A percentile compares a stretch with the other conserved stretches of the same genome.
Evolutionary conservation across 1,140 invertebrate genomes (phyloP).

Genomic region (Atta texana): DNA sequence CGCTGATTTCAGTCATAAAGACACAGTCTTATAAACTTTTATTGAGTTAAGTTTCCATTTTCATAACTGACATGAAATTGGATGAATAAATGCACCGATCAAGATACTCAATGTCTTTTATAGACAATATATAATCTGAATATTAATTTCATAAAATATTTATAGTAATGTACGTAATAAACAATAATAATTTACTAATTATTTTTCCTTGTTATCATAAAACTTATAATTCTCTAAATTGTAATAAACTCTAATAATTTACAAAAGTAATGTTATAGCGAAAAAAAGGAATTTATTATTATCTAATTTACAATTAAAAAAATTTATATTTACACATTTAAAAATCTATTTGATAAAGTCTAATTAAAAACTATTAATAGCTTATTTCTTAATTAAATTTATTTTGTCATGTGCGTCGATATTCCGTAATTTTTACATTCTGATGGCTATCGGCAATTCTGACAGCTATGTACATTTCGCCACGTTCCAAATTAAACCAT

Average conservation of each 20-base stretch:
- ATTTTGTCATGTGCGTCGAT: neutral
- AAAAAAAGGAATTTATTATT: neutral
- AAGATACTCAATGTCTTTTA: neutral
- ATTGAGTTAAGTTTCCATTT: conserved; percentile 39
- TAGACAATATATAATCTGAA: neutral
- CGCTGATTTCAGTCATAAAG: conserved; percentile 50
- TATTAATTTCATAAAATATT: neutral
- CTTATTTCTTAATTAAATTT: neutral
- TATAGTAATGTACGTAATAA: neutral
- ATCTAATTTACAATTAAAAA: neutral
- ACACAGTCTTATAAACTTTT: conserved; percentile 26
- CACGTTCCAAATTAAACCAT: conserved; percentile 39
- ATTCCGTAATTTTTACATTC: neutral
- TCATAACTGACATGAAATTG: conserved; percentile 1
- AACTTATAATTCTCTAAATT: neutral
- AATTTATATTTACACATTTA: neutral
- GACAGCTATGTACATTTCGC: neutral
- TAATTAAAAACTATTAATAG: neutral
- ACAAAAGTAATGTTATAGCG: neutral
- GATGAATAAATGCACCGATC: neutral
- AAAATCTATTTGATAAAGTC: neutral
- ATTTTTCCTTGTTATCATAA: neutral
- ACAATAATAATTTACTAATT: neutral
- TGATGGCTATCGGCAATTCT: conserved; percentile 8
- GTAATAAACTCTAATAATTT: neutral